Conservation (phyloP, 2,888 invertebrate genomes). For the Orthonevra nobilis region DNA sequence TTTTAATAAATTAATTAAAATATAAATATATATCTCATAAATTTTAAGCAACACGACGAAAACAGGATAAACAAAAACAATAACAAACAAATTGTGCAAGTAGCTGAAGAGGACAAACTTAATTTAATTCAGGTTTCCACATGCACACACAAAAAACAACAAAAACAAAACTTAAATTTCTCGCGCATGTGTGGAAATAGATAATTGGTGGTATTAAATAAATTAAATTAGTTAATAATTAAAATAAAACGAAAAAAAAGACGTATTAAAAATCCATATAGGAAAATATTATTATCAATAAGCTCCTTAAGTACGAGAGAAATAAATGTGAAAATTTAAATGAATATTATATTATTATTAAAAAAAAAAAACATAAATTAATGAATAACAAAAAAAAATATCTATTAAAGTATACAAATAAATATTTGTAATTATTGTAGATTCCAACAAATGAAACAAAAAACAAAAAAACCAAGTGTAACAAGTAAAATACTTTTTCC, state of each 20-base stretch:
- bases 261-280: conserved; percentile 60
- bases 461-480: conserved; percentile 45
- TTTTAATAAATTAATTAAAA: no score
- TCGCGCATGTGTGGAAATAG: conserved; percentile 65
- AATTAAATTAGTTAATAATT: conserved; percentile 67
- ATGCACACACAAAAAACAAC: conserved; percentile 34
- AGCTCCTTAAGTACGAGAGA: conserved; percentile 63
- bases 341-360: conserved; percentile 55
- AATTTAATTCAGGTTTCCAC: conserved; percentile 68
- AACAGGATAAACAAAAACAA: conserved; percentile 65
- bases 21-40: conserved; percentile 43
- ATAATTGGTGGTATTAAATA: conserved; percentile 69
- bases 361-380: conserved; percentile 39
- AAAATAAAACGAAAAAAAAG: conserved; percentile 21
- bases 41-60: conserved; percentile 50
- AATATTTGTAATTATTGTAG: conserved; percentile 68
- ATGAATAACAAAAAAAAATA: conserved; percentile 52
- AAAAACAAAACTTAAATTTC: conserved; percentile 10
- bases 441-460: conserved; percentile 58
- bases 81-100: conserved; percentile 46
- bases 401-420: conserved; percentile 63
- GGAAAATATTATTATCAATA: conserved; percentile 67
- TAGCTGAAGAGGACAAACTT: conserved; percentile 61
- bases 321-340: conserved; percentile 54
- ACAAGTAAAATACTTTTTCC: conserved; percentile 65